Evolutionary conservation across 1,140 invertebrate genomes (phyloP).

Genomic region (Drosophila jambulina): DNA sequence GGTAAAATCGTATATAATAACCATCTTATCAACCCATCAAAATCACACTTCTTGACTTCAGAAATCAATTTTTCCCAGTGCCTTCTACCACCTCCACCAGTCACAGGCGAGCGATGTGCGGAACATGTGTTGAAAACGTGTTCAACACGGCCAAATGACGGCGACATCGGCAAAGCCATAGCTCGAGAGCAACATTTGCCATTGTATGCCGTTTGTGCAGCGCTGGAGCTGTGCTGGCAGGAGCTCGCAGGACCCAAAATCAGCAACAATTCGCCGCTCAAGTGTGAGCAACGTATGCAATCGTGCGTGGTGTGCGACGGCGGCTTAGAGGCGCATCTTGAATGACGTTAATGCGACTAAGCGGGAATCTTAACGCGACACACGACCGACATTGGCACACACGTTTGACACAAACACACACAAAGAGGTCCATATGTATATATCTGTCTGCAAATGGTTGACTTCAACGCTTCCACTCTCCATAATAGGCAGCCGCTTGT

Average conservation of each 20-base stretch:
- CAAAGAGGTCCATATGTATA: neutral
- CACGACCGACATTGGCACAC: slow-evolving; percentile 17
- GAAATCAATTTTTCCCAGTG: neutral
- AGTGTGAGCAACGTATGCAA: slow-evolving; percentile 56
- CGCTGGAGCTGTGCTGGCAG: slow-evolving; percentile 12
- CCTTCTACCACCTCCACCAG: slow-evolving; percentile 39
- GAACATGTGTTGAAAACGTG: slow-evolving; percentile 81
- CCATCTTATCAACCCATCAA: neutral
- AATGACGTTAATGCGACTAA: slow-evolving; percentile 78
- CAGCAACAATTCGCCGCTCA: slow-evolving; percentile 58
- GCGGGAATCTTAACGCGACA: slow-evolving; percentile 61
- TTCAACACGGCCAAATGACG: slow-evolving; percentile 74
- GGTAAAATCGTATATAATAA: neutral
- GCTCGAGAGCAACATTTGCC: slow-evolving; percentile 30
- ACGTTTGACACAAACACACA: neutral
- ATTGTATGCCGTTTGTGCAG: slow-evolving; percentile 69
- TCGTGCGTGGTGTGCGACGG: slow-evolving; percentile 49
- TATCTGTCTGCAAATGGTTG: slow-evolving; percentile 41
- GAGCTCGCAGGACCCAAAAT: slow-evolving; percentile 36
- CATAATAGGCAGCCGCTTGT: slow-evolving; percentile 40
- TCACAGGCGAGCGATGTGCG: slow-evolving; percentile 63
- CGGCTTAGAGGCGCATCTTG: slow-evolving; percentile 69
- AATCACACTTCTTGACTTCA: neutral
- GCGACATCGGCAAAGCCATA: slow-evolving; percentile 44
- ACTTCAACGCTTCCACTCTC: slow-evolving; percentile 2